Conservation (phyloP, 2,797 vertebrate genomes). For the Rhyacichthys aspro region DNA sequence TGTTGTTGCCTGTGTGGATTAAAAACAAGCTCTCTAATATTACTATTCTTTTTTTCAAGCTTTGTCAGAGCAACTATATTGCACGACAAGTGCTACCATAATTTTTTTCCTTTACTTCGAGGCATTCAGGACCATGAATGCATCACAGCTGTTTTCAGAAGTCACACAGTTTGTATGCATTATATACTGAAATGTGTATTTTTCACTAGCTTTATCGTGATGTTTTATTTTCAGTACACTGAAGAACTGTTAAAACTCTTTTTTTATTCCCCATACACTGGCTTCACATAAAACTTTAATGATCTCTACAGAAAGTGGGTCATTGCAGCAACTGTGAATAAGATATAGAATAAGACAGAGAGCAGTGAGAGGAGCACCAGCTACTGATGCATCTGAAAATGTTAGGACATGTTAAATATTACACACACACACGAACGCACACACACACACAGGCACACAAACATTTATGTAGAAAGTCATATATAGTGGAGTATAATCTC, state of each 20-base stretch:
- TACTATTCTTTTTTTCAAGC: too few relatives aligned
- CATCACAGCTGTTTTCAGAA: constrained; percentile 7
- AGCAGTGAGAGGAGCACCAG: not conserved
- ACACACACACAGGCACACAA: too few relatives aligned
- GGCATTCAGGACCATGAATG: too few relatives aligned
- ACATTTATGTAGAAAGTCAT: too few relatives aligned
- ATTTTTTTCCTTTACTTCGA: not conserved
- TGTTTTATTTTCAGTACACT: constrained; percentile 36
- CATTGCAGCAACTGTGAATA: constrained; percentile 51
- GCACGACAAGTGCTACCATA: not conserved
- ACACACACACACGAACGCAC: not conserved
- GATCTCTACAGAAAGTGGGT: constrained; percentile 61
- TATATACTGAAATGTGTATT: constrained; percentile 1
- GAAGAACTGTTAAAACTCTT: constrained; percentile 40
- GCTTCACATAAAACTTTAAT: constrained; percentile 64
- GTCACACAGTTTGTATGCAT: not conserved
- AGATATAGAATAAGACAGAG: constrained; percentile 28
- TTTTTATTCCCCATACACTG: constrained; percentile 44
- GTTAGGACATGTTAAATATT: constrained; percentile 5
- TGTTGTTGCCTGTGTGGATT: not conserved
- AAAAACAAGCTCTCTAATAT: too few relatives aligned
- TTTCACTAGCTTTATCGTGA: constrained; percentile 10
- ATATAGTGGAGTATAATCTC: too few relatives aligned
- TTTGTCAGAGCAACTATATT: too few relatives aligned
- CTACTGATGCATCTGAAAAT: not conserved